Conservation (phyloP, 2,888 invertebrate genomes). For the Unio delphinus region DNA sequence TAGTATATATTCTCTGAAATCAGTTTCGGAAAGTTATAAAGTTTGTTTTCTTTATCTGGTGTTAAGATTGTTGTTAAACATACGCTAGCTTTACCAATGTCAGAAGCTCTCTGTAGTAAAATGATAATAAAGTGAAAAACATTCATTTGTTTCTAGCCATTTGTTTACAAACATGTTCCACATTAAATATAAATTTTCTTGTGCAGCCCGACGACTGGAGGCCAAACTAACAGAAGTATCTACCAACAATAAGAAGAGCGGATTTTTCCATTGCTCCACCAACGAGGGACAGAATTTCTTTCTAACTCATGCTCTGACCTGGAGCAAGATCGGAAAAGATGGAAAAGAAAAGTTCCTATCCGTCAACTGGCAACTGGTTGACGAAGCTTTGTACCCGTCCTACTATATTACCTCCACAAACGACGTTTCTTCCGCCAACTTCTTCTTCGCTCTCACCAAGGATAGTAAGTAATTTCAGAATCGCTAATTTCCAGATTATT, state of each 20-base stretch:
- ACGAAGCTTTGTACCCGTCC: constrained; percentile 9
- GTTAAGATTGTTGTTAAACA: too few species aligned
- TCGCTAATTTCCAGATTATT: too few species aligned
- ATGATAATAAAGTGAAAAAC: too few species aligned
- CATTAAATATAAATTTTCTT: too few species aligned
- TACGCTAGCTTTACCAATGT: too few species aligned
- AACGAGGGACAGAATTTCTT: constrained; percentile 17
- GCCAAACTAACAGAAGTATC: constrained; percentile 9
- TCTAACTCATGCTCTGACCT: constrained; percentile 25
- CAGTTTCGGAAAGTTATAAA: too few species aligned
- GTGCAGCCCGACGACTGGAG: constrained; percentile 2
- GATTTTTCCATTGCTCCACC: constrained; percentile 18
- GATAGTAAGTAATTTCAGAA: constrained; percentile 7
- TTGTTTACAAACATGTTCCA: too few species aligned
- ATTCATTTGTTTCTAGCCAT: too few species aligned
- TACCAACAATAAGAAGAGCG: constrained; percentile 16
- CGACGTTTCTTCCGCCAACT: constrained; percentile 1
- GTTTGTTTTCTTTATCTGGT: too few species aligned
- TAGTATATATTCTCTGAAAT: too few species aligned
- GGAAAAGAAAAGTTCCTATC: constrained; percentile 24
- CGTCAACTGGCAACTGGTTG: constrained; percentile 30
- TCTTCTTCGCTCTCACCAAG: constrained; percentile 23
- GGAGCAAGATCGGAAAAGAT: constrained; percentile 26
- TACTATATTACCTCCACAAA: constrained; percentile 10
- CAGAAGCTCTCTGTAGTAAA: too few species aligned